phyloP scores from a whole-genome alignment of 2,113 vertebrate species.

The Plecotus auritus region DNA sequence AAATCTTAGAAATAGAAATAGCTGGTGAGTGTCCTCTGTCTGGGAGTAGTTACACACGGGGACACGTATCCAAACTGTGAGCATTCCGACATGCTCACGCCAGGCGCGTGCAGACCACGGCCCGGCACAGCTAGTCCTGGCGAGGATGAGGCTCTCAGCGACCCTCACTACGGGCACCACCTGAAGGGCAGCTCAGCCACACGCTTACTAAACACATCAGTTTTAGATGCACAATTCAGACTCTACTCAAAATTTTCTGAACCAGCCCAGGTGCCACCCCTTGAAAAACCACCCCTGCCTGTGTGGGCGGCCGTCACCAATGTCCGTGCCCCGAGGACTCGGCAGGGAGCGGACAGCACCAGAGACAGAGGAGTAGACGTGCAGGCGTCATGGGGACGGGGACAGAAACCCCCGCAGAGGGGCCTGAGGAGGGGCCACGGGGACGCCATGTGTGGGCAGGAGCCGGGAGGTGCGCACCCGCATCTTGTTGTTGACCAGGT shows the following conservation, averaged over 20 bases:
- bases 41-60: accelerated
- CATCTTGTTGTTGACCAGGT: conserved; percentile 98
- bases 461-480: conserved; percentile 80
- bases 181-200: accelerated
- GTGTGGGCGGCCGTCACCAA: accelerated
- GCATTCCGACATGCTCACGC: neutral
- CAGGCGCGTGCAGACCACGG: neutral
- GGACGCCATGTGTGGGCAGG: neutral
- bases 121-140: neutral
- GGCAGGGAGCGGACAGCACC: neutral
- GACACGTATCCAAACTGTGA: accelerated
- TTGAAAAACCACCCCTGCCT: too few species aligned
- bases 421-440: too few species aligned
- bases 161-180: neutral
- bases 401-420: accelerated
- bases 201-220: accelerated
- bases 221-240: too few species aligned
- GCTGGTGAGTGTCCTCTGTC: accelerated
- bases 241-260: neutral
- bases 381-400: accelerated
- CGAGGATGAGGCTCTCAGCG: neutral
- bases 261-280: accelerated
- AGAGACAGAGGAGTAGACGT: accelerated
- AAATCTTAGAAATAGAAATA: neutral
- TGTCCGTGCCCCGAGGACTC: neutral